Base-by-base conservation (phyloP, 2,888 invertebrate genomes). In the Emesis russula region DNA sequence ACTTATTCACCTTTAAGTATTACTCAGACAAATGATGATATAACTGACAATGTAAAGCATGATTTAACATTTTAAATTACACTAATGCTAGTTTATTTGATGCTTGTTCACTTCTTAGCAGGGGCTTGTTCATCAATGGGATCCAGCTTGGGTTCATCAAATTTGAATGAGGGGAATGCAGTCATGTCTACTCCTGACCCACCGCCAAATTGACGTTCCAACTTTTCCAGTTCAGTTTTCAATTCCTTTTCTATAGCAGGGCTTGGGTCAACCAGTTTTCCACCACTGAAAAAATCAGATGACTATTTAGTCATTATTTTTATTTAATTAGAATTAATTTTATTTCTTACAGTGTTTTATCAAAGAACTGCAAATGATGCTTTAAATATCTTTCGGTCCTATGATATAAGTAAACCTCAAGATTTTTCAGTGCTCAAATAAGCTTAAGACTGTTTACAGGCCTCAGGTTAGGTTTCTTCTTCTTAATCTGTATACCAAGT, bases 161-260 rank as follows among this genome's bases (percentile, higher is more conserved):
- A 99, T 96, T 99, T 99, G 96, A 99, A 99, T 15, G 99, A 96
- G 13, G 99, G 99, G 97, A 99, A 99, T 97, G 99, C 98, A 25
- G 99, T 99, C 99, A 99, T 99, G 96, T 99, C 99, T 4, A 98
- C 98, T 70, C 99, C 99, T 13, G 98, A 96, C 80, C 99, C 99
- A 94, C 99, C 99, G 90, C 99, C 99, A 96, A 98, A 99, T 93
- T 99, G 99, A 95, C 99, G 99, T 80, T 99, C 99, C 53, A 99
- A 98, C 97, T 99, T 99, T 6, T 99, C 99, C 94, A 99, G 97
- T 96, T 99, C 99, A 15, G 99, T 98, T 96, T 99, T 99, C 88
- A 99, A 97, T 96, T 99, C 99, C 94, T 98, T 99, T 96, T 99
- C 98, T 66, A 99, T 99, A 38, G 99, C 99, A 0, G 99, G 99